phyloP scores from a whole-genome alignment of 2,888 invertebrate species.

The Patella ulyssiponensis region DNA sequence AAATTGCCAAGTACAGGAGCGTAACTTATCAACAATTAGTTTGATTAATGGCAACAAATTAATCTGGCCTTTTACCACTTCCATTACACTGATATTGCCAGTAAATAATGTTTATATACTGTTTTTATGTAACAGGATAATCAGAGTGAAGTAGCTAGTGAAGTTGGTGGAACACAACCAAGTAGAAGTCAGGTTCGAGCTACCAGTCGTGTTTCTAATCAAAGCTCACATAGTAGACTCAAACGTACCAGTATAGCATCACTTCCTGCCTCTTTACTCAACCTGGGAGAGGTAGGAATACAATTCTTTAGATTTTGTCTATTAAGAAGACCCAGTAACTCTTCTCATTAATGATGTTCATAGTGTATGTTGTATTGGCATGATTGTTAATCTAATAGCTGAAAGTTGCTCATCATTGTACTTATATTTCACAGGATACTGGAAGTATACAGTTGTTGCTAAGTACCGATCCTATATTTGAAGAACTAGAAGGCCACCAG shows the following conservation, averaged over 20 bases:
- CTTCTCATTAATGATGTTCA: no score
- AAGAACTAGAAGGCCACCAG: conserved; percentile 71
- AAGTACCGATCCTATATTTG: conserved; percentile 68
- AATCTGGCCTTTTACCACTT: no score
- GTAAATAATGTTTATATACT: no score
- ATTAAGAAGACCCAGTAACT: no score
- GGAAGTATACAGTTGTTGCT: conserved; percentile 61
- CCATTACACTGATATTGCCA: no score
- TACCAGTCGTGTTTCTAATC: conserved; percentile 65
- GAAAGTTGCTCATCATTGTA: neutral
- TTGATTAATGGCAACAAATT: no score
- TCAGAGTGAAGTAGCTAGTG: conserved; percentile 62
- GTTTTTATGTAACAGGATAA: conserved; percentile 51
- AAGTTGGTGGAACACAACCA: conserved; percentile 38
- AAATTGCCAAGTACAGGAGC: no score
- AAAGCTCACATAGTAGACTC: conserved; percentile 63
- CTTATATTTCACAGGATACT: conserved; percentile 51
- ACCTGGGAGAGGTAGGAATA: conserved; percentile 63
- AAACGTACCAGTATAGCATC: conserved; percentile 65
- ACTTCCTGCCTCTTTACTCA: conserved; percentile 64
- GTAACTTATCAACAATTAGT: no score
- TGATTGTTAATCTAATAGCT: no score
- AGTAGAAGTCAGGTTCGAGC: conserved; percentile 56
- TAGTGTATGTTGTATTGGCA: no score
- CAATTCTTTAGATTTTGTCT: no score